phyloP scores from a whole-genome alignment of 1,140 invertebrate genomes.

The Wasmannia auropunctata region DNA sequence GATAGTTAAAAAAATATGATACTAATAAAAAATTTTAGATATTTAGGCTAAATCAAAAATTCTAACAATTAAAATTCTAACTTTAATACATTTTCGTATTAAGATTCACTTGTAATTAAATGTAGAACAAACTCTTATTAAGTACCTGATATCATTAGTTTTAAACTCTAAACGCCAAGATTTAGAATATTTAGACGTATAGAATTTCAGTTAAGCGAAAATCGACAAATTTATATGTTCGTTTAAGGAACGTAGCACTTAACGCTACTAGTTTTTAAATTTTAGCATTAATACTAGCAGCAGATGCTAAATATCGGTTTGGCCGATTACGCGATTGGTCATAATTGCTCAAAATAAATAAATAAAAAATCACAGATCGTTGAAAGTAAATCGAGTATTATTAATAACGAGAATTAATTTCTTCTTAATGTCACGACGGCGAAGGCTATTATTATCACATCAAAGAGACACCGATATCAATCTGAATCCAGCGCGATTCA shows the following conservation, averaged over 20 bases:
- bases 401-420: conserved; percentile 16
- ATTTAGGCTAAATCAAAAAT: not conserved
- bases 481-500: conserved; percentile 19
- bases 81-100: not conserved
- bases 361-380: not conserved
- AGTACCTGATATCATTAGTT: too few species aligned
- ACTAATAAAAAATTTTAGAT: not conserved
- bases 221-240: not conserved
- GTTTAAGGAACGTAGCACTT: not conserved
- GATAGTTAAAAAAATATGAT: not conserved
- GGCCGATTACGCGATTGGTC: not conserved
- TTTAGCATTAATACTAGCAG: too few species aligned
- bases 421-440: not conserved
- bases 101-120: not conserved
- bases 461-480: conserved; percentile 36
- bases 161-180: not conserved
- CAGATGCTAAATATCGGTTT: not conserved
- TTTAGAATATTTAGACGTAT: not conserved
- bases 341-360: not conserved
- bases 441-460: conserved; percentile 14
- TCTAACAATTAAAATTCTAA: too few species aligned
- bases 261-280: too few species aligned
- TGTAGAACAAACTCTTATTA: not conserved
- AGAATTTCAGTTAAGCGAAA: not conserved
- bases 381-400: not conserved